These are phyloP conservation scores for Bubo bubo DNA, from an alignment of 2,113 vertebrate genomes.

Conservation along the genomic window DNA sequence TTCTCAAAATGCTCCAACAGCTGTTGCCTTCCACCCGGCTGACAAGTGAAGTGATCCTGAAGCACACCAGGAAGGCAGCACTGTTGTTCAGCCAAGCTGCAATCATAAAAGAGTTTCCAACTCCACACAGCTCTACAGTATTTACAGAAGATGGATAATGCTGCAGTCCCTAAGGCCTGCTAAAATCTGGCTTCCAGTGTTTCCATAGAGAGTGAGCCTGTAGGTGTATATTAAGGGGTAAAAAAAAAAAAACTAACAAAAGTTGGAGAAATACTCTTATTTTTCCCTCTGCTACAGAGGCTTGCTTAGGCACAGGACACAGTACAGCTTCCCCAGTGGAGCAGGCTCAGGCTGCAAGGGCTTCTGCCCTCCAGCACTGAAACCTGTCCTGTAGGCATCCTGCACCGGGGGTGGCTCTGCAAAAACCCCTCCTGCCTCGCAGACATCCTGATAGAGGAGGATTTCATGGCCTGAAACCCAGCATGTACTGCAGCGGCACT, in stretches of 20 bases:
- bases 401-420: not conserved
- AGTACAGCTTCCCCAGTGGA: fast-evolving
- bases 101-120: not conserved
- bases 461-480: not conserved
- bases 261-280: not conserved
- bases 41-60: not conserved
- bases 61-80: not conserved
- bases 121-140: not conserved
- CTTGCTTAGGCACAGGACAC: not conserved
- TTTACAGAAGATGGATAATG: not conserved
- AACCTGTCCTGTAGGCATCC: not conserved
- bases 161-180: not conserved
- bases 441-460: not conserved
- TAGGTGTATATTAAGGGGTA: not conserved
- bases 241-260: fast-evolving
- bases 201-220: not conserved
- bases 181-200: not conserved
- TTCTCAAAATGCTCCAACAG: not conserved
- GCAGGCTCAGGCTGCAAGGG: not conserved
- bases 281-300: not conserved
- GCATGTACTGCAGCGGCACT: fast-evolving
- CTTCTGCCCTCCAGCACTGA: not conserved
- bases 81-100: not conserved
- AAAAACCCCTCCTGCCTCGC: not conserved
- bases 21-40: not conserved